phyloP scores from a whole-genome alignment of 2,888 invertebrate genomes.

The Dyspetes luteomarginatus region DNA sequence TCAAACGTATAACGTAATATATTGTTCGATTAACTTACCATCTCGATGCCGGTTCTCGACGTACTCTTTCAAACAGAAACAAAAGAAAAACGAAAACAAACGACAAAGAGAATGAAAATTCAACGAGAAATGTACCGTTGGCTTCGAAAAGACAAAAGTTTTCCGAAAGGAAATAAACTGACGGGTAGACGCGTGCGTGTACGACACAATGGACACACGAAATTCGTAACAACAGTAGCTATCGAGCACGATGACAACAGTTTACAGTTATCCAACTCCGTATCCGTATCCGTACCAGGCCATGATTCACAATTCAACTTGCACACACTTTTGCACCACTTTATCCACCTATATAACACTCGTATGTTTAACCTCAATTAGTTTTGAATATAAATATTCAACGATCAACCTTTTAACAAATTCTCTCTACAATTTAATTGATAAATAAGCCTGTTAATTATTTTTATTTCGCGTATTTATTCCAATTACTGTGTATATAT shows the following conservation, averaged over 20 bases:
- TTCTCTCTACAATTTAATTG: neutral
- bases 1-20: neutral
- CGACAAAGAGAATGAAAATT: neutral
- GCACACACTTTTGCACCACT: constrained; percentile 34
- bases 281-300: constrained; percentile 61
- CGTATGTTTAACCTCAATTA: neutral
- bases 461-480: neutral
- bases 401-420: neutral
- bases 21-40: constrained; percentile 27
- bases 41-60: constrained; percentile 15
- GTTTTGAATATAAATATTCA: neutral
- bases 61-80: neutral
- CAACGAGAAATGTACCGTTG: constrained; percentile 10
- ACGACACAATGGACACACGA: constrained; percentile 2
- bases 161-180: neutral
- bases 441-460: neutral
- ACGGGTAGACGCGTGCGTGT: neutral
- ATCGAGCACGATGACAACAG: constrained; percentile 50
- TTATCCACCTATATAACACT: neutral
- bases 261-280: constrained; percentile 45
- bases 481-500: neutral
- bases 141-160: neutral
- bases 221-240: neutral
- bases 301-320: constrained; percentile 58
- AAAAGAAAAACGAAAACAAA: neutral